phyloP scores from a whole-genome alignment of 35 echinoderm and acorn worm species.

The Ophioderma brevispina region DNA sequence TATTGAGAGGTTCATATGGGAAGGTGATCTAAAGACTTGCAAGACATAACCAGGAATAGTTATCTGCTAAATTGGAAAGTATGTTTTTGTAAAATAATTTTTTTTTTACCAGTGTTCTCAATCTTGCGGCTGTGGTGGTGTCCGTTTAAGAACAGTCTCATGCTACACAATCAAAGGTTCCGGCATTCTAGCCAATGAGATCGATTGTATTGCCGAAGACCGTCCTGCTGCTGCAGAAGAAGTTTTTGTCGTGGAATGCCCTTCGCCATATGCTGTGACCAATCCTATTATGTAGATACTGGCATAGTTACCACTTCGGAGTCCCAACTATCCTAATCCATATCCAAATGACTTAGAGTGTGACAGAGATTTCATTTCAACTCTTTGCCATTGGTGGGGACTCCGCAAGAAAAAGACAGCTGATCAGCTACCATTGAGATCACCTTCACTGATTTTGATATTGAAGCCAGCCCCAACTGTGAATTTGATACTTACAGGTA shows the following conservation, averaged over 20 bases:
- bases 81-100: too few relatives aligned
- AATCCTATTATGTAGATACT: neutral
- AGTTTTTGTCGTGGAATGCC: conserved; percentile 37
- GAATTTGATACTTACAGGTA: conserved; percentile 21
- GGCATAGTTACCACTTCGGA: conserved; percentile 7
- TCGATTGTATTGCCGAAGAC: conserved; percentile 17
- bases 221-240: conserved; percentile 8
- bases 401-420: neutral
- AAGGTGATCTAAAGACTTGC: too few relatives aligned
- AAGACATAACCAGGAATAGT: too few relatives aligned
- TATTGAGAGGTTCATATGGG: too few relatives aligned
- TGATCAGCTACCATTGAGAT: conserved; percentile 10
- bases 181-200: neutral
- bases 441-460: conserved; percentile 63
- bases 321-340: conserved; percentile 50
- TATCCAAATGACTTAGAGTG: conserved; percentile 79
- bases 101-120: conserved; percentile 71
- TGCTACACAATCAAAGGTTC: conserved; percentile 40
- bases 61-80: too few relatives aligned
- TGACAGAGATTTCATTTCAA: conserved; percentile 10
- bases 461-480: conserved; percentile 45
- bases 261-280: conserved; percentile 51
- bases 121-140: conserved; percentile 59
- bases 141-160: conserved; percentile 15
- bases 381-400: neutral